phyloP scores from a whole-genome alignment of 2,113 vertebrate species.

The Petaurus breviceps region DNA sequence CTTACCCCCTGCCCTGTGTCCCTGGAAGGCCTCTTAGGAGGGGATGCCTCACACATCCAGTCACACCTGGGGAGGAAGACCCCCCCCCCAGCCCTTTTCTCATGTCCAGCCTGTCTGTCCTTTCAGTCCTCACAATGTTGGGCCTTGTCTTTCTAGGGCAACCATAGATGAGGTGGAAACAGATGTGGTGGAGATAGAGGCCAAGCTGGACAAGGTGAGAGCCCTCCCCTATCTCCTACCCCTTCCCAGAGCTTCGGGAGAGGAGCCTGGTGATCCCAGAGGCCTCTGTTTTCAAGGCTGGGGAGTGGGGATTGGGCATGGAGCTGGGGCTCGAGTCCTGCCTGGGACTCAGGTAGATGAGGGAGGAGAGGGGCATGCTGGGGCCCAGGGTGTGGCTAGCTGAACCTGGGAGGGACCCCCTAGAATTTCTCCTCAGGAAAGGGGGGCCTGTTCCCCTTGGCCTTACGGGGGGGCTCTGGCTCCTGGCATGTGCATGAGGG shows the following conservation, averaged over 20 bases:
- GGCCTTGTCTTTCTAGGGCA: slow-evolving; percentile 87
- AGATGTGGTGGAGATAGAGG: slow-evolving; percentile 97
- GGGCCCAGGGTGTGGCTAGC: background rate
- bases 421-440: background rate
- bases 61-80: rapidly evolving
- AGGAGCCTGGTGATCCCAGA: rapidly evolving
- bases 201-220: slow-evolving; percentile 97
- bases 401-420: background rate
- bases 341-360: background rate
- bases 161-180: slow-evolving; percentile 98
- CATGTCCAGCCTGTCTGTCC: background rate
- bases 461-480: background rate
- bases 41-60: background rate
- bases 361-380: background rate
- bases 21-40: too few relatives aligned
- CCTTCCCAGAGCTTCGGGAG: background rate
- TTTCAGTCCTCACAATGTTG: background rate
- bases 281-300: background rate
- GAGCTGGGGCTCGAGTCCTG: background rate
- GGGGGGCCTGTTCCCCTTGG: background rate
- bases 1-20: too few relatives aligned
- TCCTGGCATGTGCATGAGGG: background rate
- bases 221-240: background rate
- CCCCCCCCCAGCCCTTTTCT: background rate
- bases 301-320: background rate